These are phyloP conservation scores for Cinclus cinclus DNA, from an alignment of 2,113 vertebrate species.

Conservation along the genomic window DNA sequence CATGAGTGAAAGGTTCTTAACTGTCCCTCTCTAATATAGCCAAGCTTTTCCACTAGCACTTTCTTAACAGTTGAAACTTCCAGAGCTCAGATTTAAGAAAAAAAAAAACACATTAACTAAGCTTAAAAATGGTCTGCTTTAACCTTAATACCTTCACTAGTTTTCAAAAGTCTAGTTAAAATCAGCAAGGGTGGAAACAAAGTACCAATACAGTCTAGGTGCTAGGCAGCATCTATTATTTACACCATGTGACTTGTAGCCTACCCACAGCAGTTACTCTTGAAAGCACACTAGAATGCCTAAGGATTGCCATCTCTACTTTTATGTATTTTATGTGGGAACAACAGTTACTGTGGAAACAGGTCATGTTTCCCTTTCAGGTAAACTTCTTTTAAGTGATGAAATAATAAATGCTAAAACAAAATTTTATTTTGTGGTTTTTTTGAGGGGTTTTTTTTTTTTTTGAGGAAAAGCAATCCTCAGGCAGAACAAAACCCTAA, in stretches of 20 bases:
- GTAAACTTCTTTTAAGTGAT: background rate
- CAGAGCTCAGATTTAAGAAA: background rate
- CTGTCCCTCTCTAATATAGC: background rate
- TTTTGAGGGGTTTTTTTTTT: background rate
- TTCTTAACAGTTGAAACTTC: background rate
- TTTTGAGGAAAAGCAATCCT: background rate
- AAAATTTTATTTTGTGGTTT: background rate
- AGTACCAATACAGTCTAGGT: background rate
- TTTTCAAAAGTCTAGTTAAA: background rate
- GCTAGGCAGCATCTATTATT: background rate
- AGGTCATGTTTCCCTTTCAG: background rate
- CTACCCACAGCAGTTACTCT: background rate
- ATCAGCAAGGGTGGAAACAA: background rate
- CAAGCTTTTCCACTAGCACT: background rate
- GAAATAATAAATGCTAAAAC: background rate
- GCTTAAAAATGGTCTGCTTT: background rate
- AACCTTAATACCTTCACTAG: background rate
- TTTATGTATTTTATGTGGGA: background rate
- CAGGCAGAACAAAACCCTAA: background rate
- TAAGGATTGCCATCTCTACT: background rate
- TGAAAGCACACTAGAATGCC: background rate
- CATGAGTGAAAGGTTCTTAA: background rate
- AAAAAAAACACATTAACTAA: background rate
- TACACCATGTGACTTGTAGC: background rate
- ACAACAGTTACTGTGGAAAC: background rate